Evolutionary conservation across 2,797 vertebrate genomes (phyloP).

Genomic region (Propithecus perrieri): DNA sequence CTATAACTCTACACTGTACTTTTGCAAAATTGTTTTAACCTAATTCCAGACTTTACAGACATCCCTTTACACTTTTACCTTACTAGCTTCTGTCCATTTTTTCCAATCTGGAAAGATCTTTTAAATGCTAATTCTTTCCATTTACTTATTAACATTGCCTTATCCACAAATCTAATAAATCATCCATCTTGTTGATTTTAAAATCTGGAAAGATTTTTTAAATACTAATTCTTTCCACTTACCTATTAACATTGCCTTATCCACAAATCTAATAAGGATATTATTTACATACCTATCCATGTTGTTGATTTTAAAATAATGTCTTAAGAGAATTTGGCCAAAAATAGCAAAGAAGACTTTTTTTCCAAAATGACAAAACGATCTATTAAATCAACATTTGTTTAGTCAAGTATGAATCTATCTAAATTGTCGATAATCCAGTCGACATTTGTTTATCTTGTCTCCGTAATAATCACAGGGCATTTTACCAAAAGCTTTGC

Average conservation of each 20-base stretch:
- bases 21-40: neutral
- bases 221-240: neutral
- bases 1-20: neutral
- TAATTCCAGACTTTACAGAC: neutral
- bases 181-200: neutral
- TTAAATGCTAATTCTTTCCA: neutral
- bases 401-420: neutral
- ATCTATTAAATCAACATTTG: neutral
- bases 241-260: neutral
- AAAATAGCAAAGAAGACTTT: neutral
- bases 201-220: neutral
- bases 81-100: neutral
- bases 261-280: neutral
- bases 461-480: neutral
- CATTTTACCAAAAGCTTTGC: neutral
- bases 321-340: neutral
- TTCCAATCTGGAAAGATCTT: neutral
- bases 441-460: neutral
- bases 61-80: neutral
- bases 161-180: neutral
- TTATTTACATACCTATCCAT: neutral
- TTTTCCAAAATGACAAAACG: conserved; percentile 1
- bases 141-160: neutral
- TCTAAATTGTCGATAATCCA: neutral
- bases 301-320: neutral